Percentiles rank a stretch among this genome's conserved stretches.
phyloP scores from a whole-genome alignment of 1,140 invertebrate genomes.

The Drosophila kepulauana region DNA sequence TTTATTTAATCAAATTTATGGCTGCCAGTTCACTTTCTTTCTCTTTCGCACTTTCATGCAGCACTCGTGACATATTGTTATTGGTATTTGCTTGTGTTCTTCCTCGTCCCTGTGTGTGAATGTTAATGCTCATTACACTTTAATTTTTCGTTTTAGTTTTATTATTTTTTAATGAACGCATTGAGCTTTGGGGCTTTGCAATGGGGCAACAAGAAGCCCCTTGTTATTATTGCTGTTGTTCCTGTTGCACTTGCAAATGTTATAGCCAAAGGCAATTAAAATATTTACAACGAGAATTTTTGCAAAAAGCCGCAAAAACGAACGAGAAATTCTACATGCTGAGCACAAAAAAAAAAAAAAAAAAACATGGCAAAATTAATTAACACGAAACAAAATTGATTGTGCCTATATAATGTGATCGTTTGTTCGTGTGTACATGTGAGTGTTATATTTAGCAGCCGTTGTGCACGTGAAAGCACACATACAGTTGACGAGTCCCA shows the following conservation, averaged over 20 bases:
- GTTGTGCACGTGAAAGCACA: constrained; percentile 72
- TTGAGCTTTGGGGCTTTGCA: constrained; percentile 39
- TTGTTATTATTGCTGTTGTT: constrained; percentile 46
- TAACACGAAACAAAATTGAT: constrained; percentile 68
- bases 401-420: constrained; percentile 40
- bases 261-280: constrained; percentile 73
- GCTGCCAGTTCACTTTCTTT: constrained; percentile 32
- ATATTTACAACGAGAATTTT: constrained; percentile 70
- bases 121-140: constrained; percentile 51
- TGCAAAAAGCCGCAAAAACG: constrained; percentile 43
- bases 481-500: constrained; percentile 51
- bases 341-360: constrained; percentile 21
- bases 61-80: constrained; percentile 71
- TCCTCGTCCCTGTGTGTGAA: constrained; percentile 31
- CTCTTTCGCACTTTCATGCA: not conserved
- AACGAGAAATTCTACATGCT: constrained; percentile 57
- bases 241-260: constrained; percentile 44
- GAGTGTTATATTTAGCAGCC: constrained; percentile 66
- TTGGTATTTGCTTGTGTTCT: constrained; percentile 58
- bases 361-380: constrained; percentile 63
- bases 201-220: constrained; percentile 36
- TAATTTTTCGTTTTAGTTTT: constrained; percentile 54
- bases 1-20: constrained; percentile 84
- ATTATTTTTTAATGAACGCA: constrained; percentile 68
- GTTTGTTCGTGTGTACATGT: constrained; percentile 27